Evolutionary conservation across 2,797 vertebrate species (phyloP), one percentile per base, ranked within the genome.

Genomic region (Champsocephalus esox): DNA sequence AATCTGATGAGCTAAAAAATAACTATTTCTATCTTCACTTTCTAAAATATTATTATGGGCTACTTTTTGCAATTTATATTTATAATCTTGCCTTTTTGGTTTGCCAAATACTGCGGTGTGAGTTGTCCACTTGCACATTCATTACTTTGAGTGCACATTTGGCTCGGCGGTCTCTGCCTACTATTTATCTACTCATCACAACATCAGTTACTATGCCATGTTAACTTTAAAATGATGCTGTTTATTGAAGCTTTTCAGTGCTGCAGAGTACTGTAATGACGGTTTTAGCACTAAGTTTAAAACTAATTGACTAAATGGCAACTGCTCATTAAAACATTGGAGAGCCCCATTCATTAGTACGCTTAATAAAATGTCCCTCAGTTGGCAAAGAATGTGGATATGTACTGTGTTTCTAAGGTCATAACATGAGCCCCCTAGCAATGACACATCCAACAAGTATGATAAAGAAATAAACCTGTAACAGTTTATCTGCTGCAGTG

Each of bases 281-380:
- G 71, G 34, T 60, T 66, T 75, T 16, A 79, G 64, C 1, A 12
- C 38, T 4, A 14, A 67, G 3, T 71, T 17, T 69, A 74, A 72
- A 17, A 52, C 54, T 58, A 12, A 38, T 34, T 14, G 50, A 51
- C 70, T 75, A 58, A 75, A 67, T 59, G 41, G 52, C 1, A 9
- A 44, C 45, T 21, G 16, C 16, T 62, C n/a, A 55, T 59, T 64
- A 41, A 61, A 58, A 75, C 52, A 62, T 44, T 65, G 48, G 12
- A 70, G 14, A 43, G 19, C 43, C 67, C 19, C 41, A 38, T 50
- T 68, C 12, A 63, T 9, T 48, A 28, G 51, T 45, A 34, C 2
- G 0, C 17, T 48, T 45, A 38, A 44, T 60, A 12, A 78, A 61
- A 73, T 8, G 17, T 8, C 7, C 48, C 46, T 48, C 34, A 38